These are phyloP conservation scores for Lordiphosa fenestrarum DNA, from an alignment of 2,888 invertebrate species.

Conservation along the genomic window DNA sequence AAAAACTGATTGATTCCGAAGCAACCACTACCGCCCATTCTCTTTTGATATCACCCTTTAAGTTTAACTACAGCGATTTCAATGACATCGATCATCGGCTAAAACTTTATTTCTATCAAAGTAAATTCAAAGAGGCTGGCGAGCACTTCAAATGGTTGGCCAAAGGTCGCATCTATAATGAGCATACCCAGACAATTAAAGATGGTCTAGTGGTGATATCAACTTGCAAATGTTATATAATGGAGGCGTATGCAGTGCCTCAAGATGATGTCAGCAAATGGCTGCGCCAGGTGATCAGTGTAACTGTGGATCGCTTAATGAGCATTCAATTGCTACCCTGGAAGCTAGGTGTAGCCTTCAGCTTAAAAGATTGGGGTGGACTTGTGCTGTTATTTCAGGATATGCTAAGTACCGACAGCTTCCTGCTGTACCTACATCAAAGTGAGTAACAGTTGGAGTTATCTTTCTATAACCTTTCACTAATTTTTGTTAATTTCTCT, in stretches of 20 bases:
- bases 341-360: slow-evolving; percentile 82
- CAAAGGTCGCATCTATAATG: slow-evolving; percentile 81
- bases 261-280: slow-evolving; percentile 82
- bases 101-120: slow-evolving; percentile 82
- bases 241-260: slow-evolving; percentile 81
- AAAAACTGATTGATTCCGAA: slow-evolving; percentile 71
- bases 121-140: slow-evolving; percentile 82
- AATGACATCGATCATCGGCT: slow-evolving; percentile 83
- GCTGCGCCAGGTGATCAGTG: slow-evolving; percentile 81
- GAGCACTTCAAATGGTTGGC: slow-evolving; percentile 82
- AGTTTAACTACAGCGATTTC: slow-evolving; percentile 82
- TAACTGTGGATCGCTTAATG: slow-evolving; percentile 81
- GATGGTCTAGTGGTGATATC: slow-evolving; percentile 82
- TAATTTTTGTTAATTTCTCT: not conserved
- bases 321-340: slow-evolving; percentile 82
- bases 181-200: slow-evolving; percentile 76
- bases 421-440: slow-evolving; percentile 80
- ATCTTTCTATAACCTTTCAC: too few relatives aligned
- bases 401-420: slow-evolving; percentile 81
- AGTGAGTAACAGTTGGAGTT: slow-evolving; percentile 68
- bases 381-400: slow-evolving; percentile 81
- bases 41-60: slow-evolving; percentile 72
- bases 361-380: slow-evolving; percentile 79
- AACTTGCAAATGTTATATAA: slow-evolving; percentile 81
- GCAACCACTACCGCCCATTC: slow-evolving; percentile 24